Base-by-base conservation (phyloP, 2,797 vertebrate species). In the Taenioides sp. region DNA sequence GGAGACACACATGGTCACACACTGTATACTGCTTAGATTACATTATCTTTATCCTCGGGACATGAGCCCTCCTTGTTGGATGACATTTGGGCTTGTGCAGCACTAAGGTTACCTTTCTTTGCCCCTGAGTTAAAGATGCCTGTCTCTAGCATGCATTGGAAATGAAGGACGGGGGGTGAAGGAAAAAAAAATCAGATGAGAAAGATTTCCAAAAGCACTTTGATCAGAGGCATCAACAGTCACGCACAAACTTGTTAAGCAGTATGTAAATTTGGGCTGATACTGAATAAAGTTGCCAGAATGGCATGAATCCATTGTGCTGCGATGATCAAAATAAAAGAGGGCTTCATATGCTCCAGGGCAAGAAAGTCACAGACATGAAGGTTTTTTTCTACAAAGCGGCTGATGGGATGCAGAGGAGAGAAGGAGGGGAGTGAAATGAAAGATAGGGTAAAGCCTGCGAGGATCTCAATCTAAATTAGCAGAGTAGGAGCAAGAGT, bases 261-360 rank as follows among this genome's bases (percentile, higher is more conserved):
- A 93, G 89, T 93, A 93, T 92, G 91, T 93, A 93, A 93, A 93
- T 94, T 93, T 80, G 87, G 90, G 89, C 91, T 92, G 92, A 94
- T 93, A 90, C 90, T 92, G 91, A 93, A 93, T 93, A 94, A 93
- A 92, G 91, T 93, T 93, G 92, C 90, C 91, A 92, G 92, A 93
- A 92, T 93, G 92, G 92, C 92, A 93, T 92, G 92, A 93, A 94
- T 93, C 92, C 92, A 94, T 93, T 94, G 93, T 93, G 92, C 92
- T 93, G 91, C 89, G 91, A 93, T 94, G 92, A 93, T 94, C 91
- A 93, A 93, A 93, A 93, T 93, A 93, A 93, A 93, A 93, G 92
- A 92, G 92, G 90, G 89, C 91, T 93, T 92, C 88, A 90, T 82
- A 88, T 74, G 92, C 93, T 91, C 84, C 82, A 88, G 91, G 93